These are phyloP conservation scores for Chloebia gouldiae DNA, from an alignment of 2,113 vertebrate genomes.

Conservation along the genomic window DNA sequence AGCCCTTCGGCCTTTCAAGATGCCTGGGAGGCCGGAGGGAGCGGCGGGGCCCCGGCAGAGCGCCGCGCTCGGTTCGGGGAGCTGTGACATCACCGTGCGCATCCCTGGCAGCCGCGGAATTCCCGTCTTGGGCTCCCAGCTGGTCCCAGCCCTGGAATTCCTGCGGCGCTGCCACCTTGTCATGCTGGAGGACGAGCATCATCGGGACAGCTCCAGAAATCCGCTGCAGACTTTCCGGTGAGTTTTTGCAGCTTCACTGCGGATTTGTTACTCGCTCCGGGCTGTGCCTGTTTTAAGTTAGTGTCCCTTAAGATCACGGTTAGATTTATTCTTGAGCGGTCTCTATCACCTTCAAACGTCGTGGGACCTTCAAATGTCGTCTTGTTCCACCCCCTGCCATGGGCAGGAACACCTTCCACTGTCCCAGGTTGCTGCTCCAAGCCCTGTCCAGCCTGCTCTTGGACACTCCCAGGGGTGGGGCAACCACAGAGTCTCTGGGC, in stretches of 20 bases:
- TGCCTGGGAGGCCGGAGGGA: neutral
- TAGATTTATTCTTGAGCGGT: neutral
- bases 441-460: fast-evolving
- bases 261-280: fast-evolving
- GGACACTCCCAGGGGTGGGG: too few species aligned
- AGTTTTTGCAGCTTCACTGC: neutral
- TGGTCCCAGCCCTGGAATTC: fast-evolving
- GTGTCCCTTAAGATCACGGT: fast-evolving
- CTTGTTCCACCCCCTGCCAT: fast-evolving
- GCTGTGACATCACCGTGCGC: too few species aligned
- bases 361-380: fast-evolving
- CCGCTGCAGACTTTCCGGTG: neutral
- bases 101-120: neutral
- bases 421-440: neutral
- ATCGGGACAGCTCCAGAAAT: fast-evolving
- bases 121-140: too few species aligned
- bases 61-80: fast-evolving
- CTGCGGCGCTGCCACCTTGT: neutral
- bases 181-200: neutral
- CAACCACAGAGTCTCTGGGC: fast-evolving
- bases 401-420: fast-evolving
- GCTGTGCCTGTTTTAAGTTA: too few species aligned
- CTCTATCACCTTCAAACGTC: too few species aligned
- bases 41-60: too few species aligned
- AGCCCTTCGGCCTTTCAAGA: neutral